phyloP scores from a whole-genome alignment of 2,888 invertebrate genomes.

The Deroplatys truncata region DNA sequence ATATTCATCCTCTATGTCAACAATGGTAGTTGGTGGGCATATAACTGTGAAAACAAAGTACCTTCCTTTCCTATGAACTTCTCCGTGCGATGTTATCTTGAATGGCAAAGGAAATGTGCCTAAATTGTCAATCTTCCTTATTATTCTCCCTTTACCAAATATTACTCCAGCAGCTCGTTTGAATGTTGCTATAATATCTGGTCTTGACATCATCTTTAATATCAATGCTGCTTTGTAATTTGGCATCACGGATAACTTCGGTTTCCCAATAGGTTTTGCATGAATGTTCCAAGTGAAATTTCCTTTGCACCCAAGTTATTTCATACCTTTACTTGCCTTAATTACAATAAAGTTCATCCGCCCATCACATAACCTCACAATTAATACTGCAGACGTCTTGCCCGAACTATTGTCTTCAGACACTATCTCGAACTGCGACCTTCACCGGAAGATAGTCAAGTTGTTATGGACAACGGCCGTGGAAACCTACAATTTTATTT shows the following conservation, averaged over 20 bases:
- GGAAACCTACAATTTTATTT: no score
- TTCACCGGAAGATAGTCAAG: no score
- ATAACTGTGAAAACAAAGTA: constrained; percentile 65
- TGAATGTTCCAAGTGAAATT: no score
- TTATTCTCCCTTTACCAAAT: constrained; percentile 70
- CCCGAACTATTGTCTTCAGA: no score
- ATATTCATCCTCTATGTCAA: constrained; percentile 63
- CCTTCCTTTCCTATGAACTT: constrained; percentile 60
- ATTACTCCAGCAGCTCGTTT: constrained; percentile 68
- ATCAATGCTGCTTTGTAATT: constrained; percentile 64
- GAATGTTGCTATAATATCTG: constrained; percentile 62
- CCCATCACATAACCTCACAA: no score
- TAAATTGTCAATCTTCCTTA: constrained; percentile 75
- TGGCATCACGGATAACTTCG: constrained; percentile 50
- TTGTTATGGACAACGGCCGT: no score
- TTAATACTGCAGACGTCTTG: no score
- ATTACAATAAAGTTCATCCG: no score
- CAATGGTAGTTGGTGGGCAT: constrained; percentile 58
- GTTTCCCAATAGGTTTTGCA: no score
- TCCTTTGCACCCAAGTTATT: no score
- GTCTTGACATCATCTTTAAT: constrained; percentile 60
- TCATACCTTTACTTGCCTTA: no score
- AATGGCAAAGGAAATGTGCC: constrained; percentile 68
- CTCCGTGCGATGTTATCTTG: constrained; percentile 64
- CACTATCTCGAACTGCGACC: no score